Conservation (phyloP, 1,140 invertebrate genomes). For the Nephotettix cincticeps region DNA sequence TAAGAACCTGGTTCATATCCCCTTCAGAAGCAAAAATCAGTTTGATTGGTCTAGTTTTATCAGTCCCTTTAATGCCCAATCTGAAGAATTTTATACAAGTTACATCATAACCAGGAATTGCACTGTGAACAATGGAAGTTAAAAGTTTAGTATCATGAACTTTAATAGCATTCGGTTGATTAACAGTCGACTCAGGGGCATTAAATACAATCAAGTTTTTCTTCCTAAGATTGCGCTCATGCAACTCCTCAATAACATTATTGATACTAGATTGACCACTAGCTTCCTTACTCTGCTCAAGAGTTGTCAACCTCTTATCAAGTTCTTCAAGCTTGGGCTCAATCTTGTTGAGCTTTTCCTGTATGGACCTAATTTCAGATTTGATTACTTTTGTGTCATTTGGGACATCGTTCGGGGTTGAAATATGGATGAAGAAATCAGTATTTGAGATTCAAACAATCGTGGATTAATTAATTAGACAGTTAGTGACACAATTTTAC, state of each 20-base stretch:
- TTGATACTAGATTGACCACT: background rate
- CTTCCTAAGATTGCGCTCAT: background rate
- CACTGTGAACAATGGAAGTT: background rate
- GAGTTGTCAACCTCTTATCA: background rate
- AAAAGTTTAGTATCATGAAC: background rate
- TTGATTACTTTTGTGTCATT: slow-evolving; percentile 12
- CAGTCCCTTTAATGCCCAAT: background rate
- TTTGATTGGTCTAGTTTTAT: slow-evolving; percentile 15
- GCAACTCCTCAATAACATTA: background rate
- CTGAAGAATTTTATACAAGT: slow-evolving; percentile 4
- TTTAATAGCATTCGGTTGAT: background rate
- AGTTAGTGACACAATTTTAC: too few relatives aligned
- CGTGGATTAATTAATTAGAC: too few relatives aligned
- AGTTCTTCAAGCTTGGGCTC: slow-evolving; percentile 14
- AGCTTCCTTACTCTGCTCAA: background rate
- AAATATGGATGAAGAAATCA: too few relatives aligned
- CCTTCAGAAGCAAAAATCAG: background rate
- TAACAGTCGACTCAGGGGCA: slow-evolving; percentile 1
- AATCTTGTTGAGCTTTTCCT: background rate
- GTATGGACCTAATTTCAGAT: background rate
- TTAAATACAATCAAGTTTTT: background rate
- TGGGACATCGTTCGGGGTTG: background rate
- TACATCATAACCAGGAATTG: background rate
- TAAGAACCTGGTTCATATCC: background rate
- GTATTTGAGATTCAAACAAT: too few relatives aligned